Evolutionary conservation across 1,140 invertebrate genomes (phyloP).

Genomic region (Ceratosolen fusciceps): DNA sequence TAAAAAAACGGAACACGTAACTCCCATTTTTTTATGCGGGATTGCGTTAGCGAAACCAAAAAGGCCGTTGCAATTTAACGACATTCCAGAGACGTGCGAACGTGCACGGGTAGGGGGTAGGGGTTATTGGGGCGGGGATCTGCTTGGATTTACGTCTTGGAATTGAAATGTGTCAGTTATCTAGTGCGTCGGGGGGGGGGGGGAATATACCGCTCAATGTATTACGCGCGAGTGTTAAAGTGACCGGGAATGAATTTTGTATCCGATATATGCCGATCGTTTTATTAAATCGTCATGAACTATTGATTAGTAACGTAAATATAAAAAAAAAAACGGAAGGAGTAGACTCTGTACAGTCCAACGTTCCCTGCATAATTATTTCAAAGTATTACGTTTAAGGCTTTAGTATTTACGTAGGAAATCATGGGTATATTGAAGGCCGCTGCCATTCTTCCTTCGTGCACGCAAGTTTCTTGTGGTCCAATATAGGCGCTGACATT

Average conservation of each 20-base stretch:
- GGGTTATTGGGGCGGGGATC: neutral
- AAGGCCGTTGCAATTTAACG: conserved; percentile 22
- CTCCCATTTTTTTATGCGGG: neutral
- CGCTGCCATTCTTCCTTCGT: conserved; percentile 94
- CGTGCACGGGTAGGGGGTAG: no score
- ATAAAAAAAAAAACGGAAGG: no score
- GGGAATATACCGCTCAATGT: no score
- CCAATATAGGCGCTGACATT: conserved; percentile 93
- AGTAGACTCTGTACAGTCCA: no score
- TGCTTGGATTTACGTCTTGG: neutral
- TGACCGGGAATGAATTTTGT: no score
- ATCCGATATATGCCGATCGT: no score
- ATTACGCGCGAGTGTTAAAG: no score
- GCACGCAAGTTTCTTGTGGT: conserved; percentile 94
- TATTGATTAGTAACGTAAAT: no score
- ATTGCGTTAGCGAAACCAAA: neutral
- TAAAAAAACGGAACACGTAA: neutral
- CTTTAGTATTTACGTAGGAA: conserved; percentile 74
- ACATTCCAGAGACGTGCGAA: no score
- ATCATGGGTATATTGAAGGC: conserved; percentile 94
- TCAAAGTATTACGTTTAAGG: neutral
- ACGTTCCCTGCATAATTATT: neutral
- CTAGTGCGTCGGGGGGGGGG: neutral
- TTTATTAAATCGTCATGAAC: no score
- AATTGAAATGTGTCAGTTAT: conserved; percentile 11